These are phyloP conservation scores for Agrotis ipsilon DNA, from an alignment of 2,888 invertebrate species.

Conservation along the genomic window DNA sequence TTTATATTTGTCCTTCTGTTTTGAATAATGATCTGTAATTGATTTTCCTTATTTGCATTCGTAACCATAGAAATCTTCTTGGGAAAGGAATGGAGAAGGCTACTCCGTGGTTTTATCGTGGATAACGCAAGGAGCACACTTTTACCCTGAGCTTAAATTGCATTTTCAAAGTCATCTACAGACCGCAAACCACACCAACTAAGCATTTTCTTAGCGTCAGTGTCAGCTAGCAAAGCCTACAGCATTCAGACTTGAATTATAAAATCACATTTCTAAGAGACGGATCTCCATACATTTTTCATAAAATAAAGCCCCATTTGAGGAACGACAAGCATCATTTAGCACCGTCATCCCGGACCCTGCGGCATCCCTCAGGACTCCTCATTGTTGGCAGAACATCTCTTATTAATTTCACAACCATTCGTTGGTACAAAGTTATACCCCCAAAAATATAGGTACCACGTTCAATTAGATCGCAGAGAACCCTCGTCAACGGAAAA, in stretches of 20 bases:
- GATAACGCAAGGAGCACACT: too few relatives aligned
- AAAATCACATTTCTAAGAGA: conserved; percentile 12
- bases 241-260: neutral
- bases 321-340: conserved; percentile 40
- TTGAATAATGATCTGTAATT: too few relatives aligned
- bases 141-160: too few relatives aligned
- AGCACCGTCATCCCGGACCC: conserved; percentile 50
- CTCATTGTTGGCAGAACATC: conserved; percentile 59
- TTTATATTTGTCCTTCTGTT: neutral
- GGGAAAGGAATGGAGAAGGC: too few relatives aligned
- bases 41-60: too few relatives aligned
- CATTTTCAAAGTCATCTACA: neutral
- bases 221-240: neutral
- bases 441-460: conserved; percentile 61
- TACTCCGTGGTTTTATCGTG: too few relatives aligned
- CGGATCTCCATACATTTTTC: conserved; percentile 20
- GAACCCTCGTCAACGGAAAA: conserved; percentile 82
- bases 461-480: conserved; percentile 78
- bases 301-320: conserved; percentile 35
- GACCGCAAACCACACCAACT: too few relatives aligned
- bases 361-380: conserved; percentile 48
- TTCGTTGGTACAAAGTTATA: conserved; percentile 58
- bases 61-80: too few relatives aligned
- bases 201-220: neutral
- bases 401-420: conserved; percentile 61